Base-by-base conservation (phyloP, 35 echinoderm and acorn worm genomes). In the Apostichopus parvimensis region DNA sequence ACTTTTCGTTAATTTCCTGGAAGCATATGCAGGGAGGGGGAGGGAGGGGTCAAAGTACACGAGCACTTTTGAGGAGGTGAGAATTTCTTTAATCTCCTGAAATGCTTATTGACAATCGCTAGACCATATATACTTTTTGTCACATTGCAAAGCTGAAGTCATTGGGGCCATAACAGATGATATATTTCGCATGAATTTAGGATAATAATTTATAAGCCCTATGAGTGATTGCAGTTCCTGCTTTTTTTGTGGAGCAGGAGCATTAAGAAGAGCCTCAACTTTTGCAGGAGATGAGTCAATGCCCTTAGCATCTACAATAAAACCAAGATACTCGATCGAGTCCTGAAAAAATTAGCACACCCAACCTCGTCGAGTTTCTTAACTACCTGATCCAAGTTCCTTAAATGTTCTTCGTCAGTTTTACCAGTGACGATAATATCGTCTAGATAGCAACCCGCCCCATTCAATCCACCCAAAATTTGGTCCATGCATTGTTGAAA, bases 401-500 rank as follows among this genome's bases (percentile, higher is more conserved):
- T 76, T 4, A 75, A 45, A 60, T 92, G 93, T 60, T 73, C 61
- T 18, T 28, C 59, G 65, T 94, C 87, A 90, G 64, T 72, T 14
- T 65, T 79, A 4, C 85, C 93, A 53, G 87, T 94, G 5, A 91
- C 79, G 54, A 94, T 91, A 17, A 94, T 88, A 77, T 94, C 93
- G 70, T 94, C 93, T 15, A 94, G 11, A 52, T 66, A 80, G 52
- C 75, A 94, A 8, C 77, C 73, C 7, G 79, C 87, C 73, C 88
- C 79, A 6, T 66, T 53, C 7, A 91, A 77, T 79, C 89, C 93
- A 77, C 23, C 56, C 17, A 92, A 79, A 71, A 91, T 87, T 78
- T 88, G 78, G 20, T 94, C 90, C 79, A 94, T 94, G n/a, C 78
- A 55, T 54, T 79, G 9, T 62, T 94, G 90, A 25, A 91, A 94